phyloP scores from a whole-genome alignment of 2,113 vertebrate genomes.

The Microtus ochrogaster region DNA sequence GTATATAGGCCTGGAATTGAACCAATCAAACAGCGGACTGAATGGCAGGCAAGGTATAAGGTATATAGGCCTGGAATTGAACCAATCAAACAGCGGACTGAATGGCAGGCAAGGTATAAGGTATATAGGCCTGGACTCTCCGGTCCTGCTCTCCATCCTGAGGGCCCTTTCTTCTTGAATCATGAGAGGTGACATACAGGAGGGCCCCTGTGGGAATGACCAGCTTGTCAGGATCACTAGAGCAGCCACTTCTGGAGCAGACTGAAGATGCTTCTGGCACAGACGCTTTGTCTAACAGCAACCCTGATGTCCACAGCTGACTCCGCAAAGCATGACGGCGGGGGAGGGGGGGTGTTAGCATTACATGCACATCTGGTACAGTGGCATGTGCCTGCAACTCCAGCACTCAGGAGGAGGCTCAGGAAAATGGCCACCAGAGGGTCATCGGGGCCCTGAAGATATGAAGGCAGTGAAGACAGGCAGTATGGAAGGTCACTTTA shows the following conservation, averaged over 20 bases:
- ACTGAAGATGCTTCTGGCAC: neutral
- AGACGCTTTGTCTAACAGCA: accelerated
- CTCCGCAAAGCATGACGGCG: neutral
- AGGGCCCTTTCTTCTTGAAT: neutral
- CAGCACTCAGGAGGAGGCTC: neutral
- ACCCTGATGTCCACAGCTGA: neutral
- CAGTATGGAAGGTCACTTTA: neutral
- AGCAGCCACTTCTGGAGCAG: neutral
- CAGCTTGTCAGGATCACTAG: neutral
- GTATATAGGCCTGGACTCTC: neutral
- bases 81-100: neutral
- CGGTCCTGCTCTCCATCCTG: neutral
- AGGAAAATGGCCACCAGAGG: neutral
- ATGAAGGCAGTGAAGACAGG: too few relatives aligned
- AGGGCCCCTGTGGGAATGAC: neutral
- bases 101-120: neutral
- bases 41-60: neutral
- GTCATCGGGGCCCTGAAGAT: too few relatives aligned
- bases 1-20: neutral
- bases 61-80: neutral
- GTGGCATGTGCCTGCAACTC: too few relatives aligned
- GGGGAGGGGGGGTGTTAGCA: neutral
- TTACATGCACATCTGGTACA: accelerated
- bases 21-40: neutral
- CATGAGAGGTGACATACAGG: neutral